Base-by-base conservation (phyloP, 92 coral and sea anemone genomes). In the Palythoa grandis region DNA sequence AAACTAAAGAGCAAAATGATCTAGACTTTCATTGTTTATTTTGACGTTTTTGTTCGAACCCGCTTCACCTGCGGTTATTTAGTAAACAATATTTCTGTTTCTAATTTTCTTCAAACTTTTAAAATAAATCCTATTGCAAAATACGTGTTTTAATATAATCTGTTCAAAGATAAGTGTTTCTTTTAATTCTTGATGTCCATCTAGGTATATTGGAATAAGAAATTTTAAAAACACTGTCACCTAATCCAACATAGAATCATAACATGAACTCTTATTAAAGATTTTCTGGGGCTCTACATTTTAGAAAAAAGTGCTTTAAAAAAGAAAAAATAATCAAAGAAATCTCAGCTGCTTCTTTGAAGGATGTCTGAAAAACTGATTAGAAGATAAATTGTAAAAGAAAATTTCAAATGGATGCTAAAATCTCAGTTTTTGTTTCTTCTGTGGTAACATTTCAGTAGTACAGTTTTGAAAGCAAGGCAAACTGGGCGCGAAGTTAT, bases 51-150 rank as follows among this genome's bases (percentile, higher is more conserved):
- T 57, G 0, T 8, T 37, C 24, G 23, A 2, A 78, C 83, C 83
- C n/a, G 83, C 58, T 11, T 78, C 72, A 78, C 83, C 83, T 61
- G 83, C 19, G 57, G 37, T 78, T 16, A 39, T 78, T 78, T 37
- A 37, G 35, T 3, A 78, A 78, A 78, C 72, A 78, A 29, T 17
- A 1, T 17, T 78, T 60, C 37, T 7, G 0, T 68, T 6, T 52
- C 66, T 60, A 17, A 10, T 78, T 20, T 29, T 2, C 4, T 39
- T 14, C n/a, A n/a, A 56, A 61, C 24, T 13, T 37, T 5, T 10
- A 65, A 23, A 58, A 61, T 17, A n/a, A 39, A 35, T 8, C 52
- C 52, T 16, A 13, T 38, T 23, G 5, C 17, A 7, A 23, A 78
- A 10, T 11, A 37, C 15, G 4, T 22, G 3, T 50, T 11, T 53